Percentiles rank a stretch among this genome's conserved stretches.
These are phyloP conservation scores for Drosophila takahashii DNA, from an alignment of 1,140 invertebrate species.

Conservation along the genomic window DNA sequence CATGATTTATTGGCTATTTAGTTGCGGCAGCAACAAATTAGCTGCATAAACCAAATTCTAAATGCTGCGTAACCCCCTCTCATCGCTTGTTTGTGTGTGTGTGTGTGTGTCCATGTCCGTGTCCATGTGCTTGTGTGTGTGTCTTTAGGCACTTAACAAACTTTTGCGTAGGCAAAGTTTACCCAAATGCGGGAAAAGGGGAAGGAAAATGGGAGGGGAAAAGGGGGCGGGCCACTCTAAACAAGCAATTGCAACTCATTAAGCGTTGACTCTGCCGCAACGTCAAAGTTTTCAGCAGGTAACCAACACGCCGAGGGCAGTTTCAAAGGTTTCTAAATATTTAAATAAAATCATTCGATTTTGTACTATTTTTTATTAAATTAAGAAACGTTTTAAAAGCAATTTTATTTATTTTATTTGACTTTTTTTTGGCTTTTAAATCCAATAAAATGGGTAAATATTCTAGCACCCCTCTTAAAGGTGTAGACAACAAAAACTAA, in stretches of 20 bases:
- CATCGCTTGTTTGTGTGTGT: conserved; percentile 10
- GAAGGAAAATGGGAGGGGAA: background rate
- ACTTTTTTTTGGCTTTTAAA: background rate
- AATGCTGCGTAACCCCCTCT: conserved; percentile 50
- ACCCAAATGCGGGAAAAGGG: conserved; percentile 13
- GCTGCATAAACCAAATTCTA: conserved; percentile 71
- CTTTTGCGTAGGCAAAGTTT: conserved; percentile 70
- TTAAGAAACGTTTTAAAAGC: background rate
- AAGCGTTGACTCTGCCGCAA: conserved; percentile 67
- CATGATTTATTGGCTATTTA: conserved; percentile 81
- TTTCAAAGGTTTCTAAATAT: background rate
- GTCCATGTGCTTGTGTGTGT: conserved; percentile 33
- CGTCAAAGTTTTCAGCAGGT: conserved; percentile 66
- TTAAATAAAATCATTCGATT: too few species aligned
- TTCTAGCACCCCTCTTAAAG: background rate
- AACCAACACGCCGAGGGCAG: conserved; percentile 32
- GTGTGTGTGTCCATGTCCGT: too few species aligned
- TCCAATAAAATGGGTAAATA: too few species aligned
- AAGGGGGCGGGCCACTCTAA: conserved; percentile 44
- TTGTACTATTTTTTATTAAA: too few species aligned
- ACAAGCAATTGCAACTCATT: conserved; percentile 80
- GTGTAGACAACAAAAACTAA: conserved; percentile 33
- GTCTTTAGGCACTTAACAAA: conserved; percentile 72
- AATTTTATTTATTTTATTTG: background rate
- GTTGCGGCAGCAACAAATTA: conserved; percentile 66